These are phyloP conservation scores for Trilocha varians DNA, from an alignment of 2,888 invertebrate genomes.

Conservation along the genomic window DNA sequence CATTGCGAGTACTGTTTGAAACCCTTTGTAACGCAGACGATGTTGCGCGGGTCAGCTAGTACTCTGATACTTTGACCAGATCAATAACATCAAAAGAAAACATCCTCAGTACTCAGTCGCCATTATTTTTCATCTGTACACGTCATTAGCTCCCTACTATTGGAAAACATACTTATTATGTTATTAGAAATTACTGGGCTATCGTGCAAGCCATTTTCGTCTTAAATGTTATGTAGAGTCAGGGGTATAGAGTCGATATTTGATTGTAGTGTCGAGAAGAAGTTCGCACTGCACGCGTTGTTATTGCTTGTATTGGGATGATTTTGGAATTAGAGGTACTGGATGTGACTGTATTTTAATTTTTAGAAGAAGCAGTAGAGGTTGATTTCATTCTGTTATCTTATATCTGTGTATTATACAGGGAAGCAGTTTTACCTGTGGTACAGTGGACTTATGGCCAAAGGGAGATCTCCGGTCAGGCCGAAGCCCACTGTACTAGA, in stretches of 20 bases:
- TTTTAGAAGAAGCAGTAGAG: not conserved
- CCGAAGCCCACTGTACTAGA: no score
- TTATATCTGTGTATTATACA: no score
- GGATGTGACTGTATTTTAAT: not conserved
- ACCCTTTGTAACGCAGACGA: no score
- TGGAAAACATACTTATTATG: slow-evolving; percentile 49
- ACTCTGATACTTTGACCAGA: no score
- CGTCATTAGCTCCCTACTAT: slow-evolving; percentile 42
- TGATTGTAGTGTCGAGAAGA: slow-evolving; percentile 1
- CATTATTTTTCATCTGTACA: slow-evolving; percentile 34
- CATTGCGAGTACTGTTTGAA: no score
- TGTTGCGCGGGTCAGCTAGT: no score
- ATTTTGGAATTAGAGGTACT: not conserved
- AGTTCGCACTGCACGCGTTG: slow-evolving; percentile 2
- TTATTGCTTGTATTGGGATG: slow-evolving; percentile 8
- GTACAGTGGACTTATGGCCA: no score
- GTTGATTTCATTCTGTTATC: not conserved
- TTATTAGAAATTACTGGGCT: slow-evolving; percentile 49
- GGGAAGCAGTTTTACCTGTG: no score
- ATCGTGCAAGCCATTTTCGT: slow-evolving; percentile 14
- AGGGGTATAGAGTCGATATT: slow-evolving; percentile 3
- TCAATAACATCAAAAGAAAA: slow-evolving; percentile 15
- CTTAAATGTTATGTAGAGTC: slow-evolving; percentile 8
- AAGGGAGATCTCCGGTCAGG: no score
- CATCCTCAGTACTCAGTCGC: not conserved